Base-by-base conservation (phyloP, 2,888 invertebrate species). In the Cheilosia scutellata region DNA sequence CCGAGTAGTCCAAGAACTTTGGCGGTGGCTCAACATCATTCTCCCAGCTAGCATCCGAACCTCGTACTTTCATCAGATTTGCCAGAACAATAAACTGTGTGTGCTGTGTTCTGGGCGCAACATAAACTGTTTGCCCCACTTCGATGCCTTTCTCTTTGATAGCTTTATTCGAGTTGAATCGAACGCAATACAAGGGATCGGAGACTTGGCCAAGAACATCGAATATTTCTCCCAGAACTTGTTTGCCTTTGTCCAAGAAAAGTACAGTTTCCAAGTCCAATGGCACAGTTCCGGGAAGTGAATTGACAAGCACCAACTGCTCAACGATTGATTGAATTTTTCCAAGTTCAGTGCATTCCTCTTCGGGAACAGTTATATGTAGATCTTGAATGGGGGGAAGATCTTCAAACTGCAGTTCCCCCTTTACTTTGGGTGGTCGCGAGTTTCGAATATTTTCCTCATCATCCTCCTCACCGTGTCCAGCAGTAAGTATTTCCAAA, bases 171-270 rank as follows among this genome's bases (percentile, higher is more conserved):
- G 95, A 95, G 93, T 98, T 98, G 92, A 98, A 98, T 3, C 98
- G 94, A n/a, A 99, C 95, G 88, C 96, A 96, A 92, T 99, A 99
- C 88, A 96, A 94, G 0, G 99, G 98, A 88, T 96, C 95, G 0
- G 94, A 93, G 0, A 98, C 96, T 63, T 95, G 96, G 13, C 99
- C 98, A 91, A 98, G 95, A 0, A 98, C 97, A 93, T 99, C 99
- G 92, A 97, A 98, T 62, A 98, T 95, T 91, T 95, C 95, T 0
- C 91, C 91, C 4, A 97, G 92, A 9, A 96, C 94, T 88, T 94
- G 94, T 83, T 95, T 94, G 4, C 97, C 96, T 88, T 95, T 95
- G 13, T 97, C 96, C 79, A 97, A 90, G 91, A 99, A 99, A 70
- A 99, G 93, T 13, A 98, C 94, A 0, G 97, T 96, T 87, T 98